These are phyloP conservation scores for Tor tambroides DNA, from an alignment of 2,113 vertebrate species.

Conservation along the genomic window DNA sequence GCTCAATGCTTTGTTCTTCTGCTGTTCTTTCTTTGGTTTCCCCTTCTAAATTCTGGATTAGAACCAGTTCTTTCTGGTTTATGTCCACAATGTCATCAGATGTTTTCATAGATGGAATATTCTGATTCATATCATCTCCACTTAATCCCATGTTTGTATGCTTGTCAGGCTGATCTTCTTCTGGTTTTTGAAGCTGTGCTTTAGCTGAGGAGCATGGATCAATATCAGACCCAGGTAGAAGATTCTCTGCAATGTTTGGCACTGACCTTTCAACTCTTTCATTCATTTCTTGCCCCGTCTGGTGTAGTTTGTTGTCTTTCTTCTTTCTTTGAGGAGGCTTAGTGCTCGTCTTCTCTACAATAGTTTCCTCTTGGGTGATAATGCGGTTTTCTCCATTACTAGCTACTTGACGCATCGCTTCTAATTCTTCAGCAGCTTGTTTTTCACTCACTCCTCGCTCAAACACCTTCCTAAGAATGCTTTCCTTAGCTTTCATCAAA, in stretches of 20 bases:
- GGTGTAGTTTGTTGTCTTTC: conserved; percentile 62
- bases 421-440: conserved; percentile 72
- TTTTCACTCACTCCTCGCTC: conserved; percentile 72
- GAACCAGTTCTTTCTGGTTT: conserved; percentile 21
- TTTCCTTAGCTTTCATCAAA: conserved; percentile 77
- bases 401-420: conserved; percentile 66
- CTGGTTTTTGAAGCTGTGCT: background rate
- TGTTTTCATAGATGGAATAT: background rate
- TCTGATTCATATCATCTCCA: background rate
- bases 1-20: conserved; percentile 13
- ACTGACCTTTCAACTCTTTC: background rate
- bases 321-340: conserved; percentile 29
- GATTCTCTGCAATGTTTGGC: background rate
- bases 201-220: background rate
- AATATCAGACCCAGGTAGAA: conserved; percentile 15
- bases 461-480: conserved; percentile 76
- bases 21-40: conserved; percentile 6
- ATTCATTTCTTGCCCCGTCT: conserved; percentile 40
- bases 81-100: conserved; percentile 19
- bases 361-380: background rate
- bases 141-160: background rate
- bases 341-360: background rate
- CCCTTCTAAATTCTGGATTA: background rate
- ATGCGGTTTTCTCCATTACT: conserved; percentile 61
- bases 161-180: conserved; percentile 21